Percentiles rank a stretch among this genome's conserved stretches.
Conservation (phyloP, 2,113 vertebrate genomes). For the Lagenorhynchus albirostris region DNA sequence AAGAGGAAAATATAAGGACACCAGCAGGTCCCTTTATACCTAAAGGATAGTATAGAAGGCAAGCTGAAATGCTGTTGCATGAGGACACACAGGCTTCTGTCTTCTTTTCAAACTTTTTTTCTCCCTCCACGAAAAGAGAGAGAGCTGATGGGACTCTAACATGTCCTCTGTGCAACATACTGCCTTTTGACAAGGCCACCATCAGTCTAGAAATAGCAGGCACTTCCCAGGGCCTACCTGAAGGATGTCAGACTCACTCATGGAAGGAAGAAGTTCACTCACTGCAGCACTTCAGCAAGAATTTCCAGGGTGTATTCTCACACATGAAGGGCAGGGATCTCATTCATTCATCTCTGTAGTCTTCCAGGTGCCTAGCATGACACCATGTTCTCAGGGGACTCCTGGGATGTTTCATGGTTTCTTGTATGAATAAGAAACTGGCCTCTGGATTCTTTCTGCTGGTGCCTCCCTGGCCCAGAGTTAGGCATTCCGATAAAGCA, state of each 20-base stretch:
- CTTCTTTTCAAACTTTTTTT: not conserved
- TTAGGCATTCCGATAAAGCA: not conserved
- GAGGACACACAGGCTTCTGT: not conserved
- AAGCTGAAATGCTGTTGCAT: not conserved
- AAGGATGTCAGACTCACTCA: not conserved
- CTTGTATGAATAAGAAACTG: not conserved
- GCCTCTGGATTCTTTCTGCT: not conserved
- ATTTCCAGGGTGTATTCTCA: too few relatives aligned
- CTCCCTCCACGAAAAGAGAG: not conserved
- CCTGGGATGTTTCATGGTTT: not conserved
- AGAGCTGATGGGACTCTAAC: not conserved
- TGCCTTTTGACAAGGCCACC: not conserved
- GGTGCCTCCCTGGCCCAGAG: not conserved
- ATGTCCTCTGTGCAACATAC: not conserved
- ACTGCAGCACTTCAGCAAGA: fast-evolving
- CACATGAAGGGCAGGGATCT: fast-evolving
- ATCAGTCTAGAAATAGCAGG: not conserved
- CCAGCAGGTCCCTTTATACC: not conserved
- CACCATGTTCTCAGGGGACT: not conserved
- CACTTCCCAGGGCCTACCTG: not conserved
- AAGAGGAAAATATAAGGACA: not conserved
- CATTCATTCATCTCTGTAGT: not conserved
- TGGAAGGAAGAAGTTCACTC: not conserved
- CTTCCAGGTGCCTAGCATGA: not conserved
- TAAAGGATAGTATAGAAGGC: not conserved